Evolutionary conservation across 2,888 invertebrate genomes (phyloP), one percentile per base, ranked within the genome.

Genomic region (Cosmopolites sordidus): DNA sequence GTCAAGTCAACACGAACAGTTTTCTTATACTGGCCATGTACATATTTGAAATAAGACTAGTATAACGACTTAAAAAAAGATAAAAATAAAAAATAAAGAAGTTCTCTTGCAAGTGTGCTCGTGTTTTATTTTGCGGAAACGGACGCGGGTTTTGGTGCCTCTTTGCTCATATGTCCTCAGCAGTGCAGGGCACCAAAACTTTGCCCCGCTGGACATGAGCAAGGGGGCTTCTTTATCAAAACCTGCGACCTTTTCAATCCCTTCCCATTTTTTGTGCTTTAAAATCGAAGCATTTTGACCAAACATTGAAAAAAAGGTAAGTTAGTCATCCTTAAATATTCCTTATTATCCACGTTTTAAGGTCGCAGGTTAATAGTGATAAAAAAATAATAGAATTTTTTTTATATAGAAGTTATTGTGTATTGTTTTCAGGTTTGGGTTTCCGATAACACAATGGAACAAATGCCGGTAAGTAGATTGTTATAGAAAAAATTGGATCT

Each of bases 381-480:
- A 22, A 22, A 8, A 6, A 43, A 16, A 15, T 39, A 16, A 38
- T 16, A 8, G 22, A 22, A 22, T 5, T 3, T 22, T 22, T 22
- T 3, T 22, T 22, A 22, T 37, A 37, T 9, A 37, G 14, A 47
- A 3, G 47, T 4, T 16, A n/a, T n/a, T n/a, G n/a, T 40, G 17
- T 6, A 40, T 48, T 30, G 17, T 65, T 80, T 76, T 55, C 82
- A 90, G 90, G 81, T 88, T 64, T 90, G 90, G 90, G 79, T 87
- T 69, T 85, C 85, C 63, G 80, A 81, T 64, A 80, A 81, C 71
- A 82, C 80, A 42, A 78, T 79, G 76, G 87, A 87, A 66, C 79
- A 80, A 68, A 89, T 89, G 89, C 89, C 90, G 79, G 89, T 90
- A 79, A 86, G 89, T 83, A 33, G 8, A 6, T 5, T 27, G 27